Evolutionary conservation across 1,140 invertebrate species (phyloP), one percentile per base, ranked within the genome.

Genomic region (Plectrocnemia conspersa): DNA sequence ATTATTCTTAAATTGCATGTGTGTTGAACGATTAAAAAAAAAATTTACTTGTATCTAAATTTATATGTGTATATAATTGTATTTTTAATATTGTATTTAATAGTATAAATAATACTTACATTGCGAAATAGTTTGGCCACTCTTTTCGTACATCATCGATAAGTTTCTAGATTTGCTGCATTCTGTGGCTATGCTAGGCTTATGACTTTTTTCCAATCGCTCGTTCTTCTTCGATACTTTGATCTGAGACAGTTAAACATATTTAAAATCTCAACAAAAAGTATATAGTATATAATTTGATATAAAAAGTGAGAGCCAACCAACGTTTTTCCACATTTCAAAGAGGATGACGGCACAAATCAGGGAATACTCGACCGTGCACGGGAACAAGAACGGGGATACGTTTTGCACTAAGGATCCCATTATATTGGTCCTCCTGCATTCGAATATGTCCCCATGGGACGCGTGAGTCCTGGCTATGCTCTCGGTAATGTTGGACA

Each of bases 321-420:
- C 10, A 71, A 83, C 79, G 52, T 82, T 78, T 68, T 83, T 84
- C 88, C 88, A 91, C 83, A 91, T 89, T 68, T 88, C 86, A 64
- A 84, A 89, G 4, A 86, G 72, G 64, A 92, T 89, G 16, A 90
- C 90, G 23, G 90, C 88, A 67, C 87, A 91, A 57, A 94, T 80
- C 18, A 85, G 71, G 22, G 82, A 83, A 74, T 92, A 93, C 71
- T 93, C 90, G 63, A 94, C 91, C 35, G 88, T 91, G 70, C 90
- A 93, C 1, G 90, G 90, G 66, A 92, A 93, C 3, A 94, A 77
- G 67, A 93, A 93, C 1, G 89, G 89, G 16, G 85, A 84, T 2
- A 88, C 83, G 65, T 88, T 84, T 64, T 88, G 82, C 1, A 92
- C 81, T 16, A 93, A 81, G 71, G 66, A 84, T 69, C 72, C 80